Evolutionary conservation across 2,888 invertebrate species (phyloP).

Genomic region (Epistrophella euchroma): DNA sequence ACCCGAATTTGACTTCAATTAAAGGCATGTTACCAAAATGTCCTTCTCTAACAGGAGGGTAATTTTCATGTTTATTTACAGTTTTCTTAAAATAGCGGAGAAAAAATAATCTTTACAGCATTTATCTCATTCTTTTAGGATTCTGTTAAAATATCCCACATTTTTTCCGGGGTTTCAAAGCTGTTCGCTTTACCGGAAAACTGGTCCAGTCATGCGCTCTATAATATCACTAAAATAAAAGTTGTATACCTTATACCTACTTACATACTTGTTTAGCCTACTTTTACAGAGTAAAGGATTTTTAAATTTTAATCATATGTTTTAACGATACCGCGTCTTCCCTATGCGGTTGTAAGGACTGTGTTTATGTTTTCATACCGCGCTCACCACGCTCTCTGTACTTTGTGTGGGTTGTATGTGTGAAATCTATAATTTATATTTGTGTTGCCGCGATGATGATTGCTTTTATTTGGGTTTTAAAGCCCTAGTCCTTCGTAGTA

Average conservation of each 20-base stretch:
- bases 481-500: conserved; percentile 23
- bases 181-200: not conserved
- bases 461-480: conserved; percentile 35
- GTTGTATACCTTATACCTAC: too few relatives aligned
- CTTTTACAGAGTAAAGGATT: conserved; percentile 22
- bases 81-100: not conserved
- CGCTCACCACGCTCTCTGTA: not conserved
- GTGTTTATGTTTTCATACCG: conserved; percentile 12
- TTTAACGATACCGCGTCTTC: conserved; percentile 33
- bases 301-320: conserved; percentile 69
- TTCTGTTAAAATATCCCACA: conserved; percentile 10
- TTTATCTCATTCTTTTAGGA: not conserved
- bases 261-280: conserved; percentile 23
- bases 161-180: conserved; percentile 30
- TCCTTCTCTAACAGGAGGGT: not conserved
- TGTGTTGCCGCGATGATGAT: conserved; percentile 33
- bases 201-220: conserved; percentile 44
- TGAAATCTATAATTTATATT: conserved; percentile 38
- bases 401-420: not conserved
- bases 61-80: not conserved
- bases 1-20: not conserved
- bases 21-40: not conserved
- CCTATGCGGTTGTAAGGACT: conserved; percentile 14
- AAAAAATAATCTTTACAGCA: not conserved
- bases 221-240: not conserved